Evolutionary conservation across 1,140 invertebrate genomes (phyloP), one percentile per base, ranked within the genome.

Genomic region (Papilio polyxenes): DNA sequence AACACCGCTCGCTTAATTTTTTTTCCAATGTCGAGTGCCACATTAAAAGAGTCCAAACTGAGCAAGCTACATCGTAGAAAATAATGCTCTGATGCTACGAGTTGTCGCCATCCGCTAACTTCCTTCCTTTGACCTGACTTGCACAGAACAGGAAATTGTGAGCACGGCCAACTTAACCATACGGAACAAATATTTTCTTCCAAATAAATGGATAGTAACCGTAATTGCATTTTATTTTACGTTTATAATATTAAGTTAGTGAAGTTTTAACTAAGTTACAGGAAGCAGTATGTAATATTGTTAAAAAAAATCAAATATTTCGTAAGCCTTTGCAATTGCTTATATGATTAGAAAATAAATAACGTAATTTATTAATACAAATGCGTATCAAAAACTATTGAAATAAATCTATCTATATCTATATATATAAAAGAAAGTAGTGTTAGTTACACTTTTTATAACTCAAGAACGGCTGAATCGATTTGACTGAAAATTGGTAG

Each of bases 81-180:
- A n/a, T 78, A 56, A 65, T 48, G 56, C 59, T 65, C n/a, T 31
- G 59, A 23, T 65, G 56, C 59, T 65, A 40, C 56, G 59, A 44
- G 56, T 80, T 69, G 59, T 59, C 78, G 59, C 59, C 59, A 69
- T 80, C 78, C 77, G 31, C 51, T 51, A 40, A 80, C 77, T 80
- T 82, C 81, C 81, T 82, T 80, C 81, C 83, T 83, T 81, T 83
- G 83, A 83, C 83, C 83, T 81, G 80, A 79, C 83, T 81, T 79
- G 81, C 77, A 81, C 80, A 40, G 81, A 81, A 53, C 79, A 62
- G 80, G 81, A 81, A 83, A 81, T 81, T 53, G 82, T 77, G 81
- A 78, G 48, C 79, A 80, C 76, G 17, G 44, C 56, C 31, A 81
- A 79, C 83, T 81, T 83, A 83, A 81, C 83, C 79, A 81, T 79